phyloP scores from a whole-genome alignment of 2,797 vertebrate species.

The Ataeniobius toweri region DNA sequence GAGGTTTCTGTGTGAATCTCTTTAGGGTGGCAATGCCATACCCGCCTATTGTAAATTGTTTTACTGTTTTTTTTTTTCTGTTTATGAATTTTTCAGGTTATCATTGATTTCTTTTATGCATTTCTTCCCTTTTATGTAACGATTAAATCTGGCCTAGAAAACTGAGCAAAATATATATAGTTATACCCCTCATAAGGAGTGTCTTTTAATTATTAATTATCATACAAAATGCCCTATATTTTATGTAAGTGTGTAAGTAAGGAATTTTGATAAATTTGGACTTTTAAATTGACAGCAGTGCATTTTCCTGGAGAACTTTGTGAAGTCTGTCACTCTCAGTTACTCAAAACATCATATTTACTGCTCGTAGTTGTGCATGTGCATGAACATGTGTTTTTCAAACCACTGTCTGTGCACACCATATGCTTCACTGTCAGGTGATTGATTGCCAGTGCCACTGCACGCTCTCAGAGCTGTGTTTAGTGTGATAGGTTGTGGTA shows the following conservation, averaged over 20 bases:
- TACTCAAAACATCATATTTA: conserved; percentile 20
- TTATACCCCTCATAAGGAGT: not conserved
- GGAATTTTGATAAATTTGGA: not conserved
- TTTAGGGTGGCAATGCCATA: conserved; percentile 4
- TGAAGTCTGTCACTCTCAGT: conserved; percentile 33
- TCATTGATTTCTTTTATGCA: not conserved
- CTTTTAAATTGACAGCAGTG: conserved; percentile 30
- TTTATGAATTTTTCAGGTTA: not conserved
- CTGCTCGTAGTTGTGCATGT: not conserved
- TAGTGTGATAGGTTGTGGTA: conserved; percentile 3
- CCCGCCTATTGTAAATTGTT: conserved; percentile 14
- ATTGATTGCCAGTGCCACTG: conserved; percentile 15
- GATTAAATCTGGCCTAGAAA: not conserved
- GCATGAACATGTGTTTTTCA: conserved; percentile 4
- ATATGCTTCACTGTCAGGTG: not conserved
- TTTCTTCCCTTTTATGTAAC: conserved; percentile 1
- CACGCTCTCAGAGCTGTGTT: conserved; percentile 11
- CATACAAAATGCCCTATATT: not conserved
- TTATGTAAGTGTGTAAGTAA: not conserved
- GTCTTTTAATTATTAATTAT: not conserved
- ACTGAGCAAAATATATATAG: not conserved
- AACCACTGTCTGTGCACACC: not conserved
- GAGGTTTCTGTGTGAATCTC: conserved; percentile 15
- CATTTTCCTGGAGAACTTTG: conserved; percentile 35
- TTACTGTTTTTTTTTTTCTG: not conserved